Base-by-base conservation (phyloP, 1,140 invertebrate species). In the Muscidifurax raptorellus region DNA sequence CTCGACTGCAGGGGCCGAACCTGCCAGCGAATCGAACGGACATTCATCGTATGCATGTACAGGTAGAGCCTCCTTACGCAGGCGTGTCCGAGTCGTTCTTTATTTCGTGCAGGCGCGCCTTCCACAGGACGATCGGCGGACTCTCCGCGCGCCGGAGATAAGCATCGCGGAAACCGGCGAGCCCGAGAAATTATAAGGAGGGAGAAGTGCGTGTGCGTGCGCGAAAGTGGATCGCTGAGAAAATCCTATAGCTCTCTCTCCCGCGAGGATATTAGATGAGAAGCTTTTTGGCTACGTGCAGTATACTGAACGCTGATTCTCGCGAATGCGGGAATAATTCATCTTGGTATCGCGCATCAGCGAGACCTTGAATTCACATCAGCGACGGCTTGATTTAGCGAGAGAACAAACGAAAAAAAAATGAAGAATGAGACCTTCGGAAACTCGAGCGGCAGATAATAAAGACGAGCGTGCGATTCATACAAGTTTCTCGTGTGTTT, bases 141-240 rank as follows among this genome's bases (percentile, higher is more conserved):
- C 84, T 86, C 81, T 85, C 84, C 83, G 86, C 84, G 87, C 86
- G 82, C 82, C 82, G 81, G 80, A 86, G 87, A 89, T 86, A 88
- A 87, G 64, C 32, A 85, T 86, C 86, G 78, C 84, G 83, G 80
- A 85, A 86, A 82, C 80, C 69, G 80, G 44, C 59, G 47, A 15
- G 28, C 36, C 72, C 66, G 64, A 83, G 80, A 79, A 83, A 83
- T 86, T 82, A 86, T 59, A 75, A 78, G 69, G 32, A 75, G 36
- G 32, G n/a, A 76, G 40, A n/a, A 74, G n/a, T 28, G 66, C n/a
- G 27, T 52, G 67, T 74, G 30, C 67, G 30, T 30, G 30, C 15
- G 86, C 85, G 64, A 25, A 84, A 80, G 44, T 77, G 44, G 75
- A 79, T 79, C 77, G 30, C 66, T 36, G 52, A 76, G 78, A 85